A percentile compares a stretch with the other conserved stretches of the same genome.
phyloP scores from a whole-genome alignment of 2,113 vertebrate genomes.

The Trichomycterus rosablanca region DNA sequence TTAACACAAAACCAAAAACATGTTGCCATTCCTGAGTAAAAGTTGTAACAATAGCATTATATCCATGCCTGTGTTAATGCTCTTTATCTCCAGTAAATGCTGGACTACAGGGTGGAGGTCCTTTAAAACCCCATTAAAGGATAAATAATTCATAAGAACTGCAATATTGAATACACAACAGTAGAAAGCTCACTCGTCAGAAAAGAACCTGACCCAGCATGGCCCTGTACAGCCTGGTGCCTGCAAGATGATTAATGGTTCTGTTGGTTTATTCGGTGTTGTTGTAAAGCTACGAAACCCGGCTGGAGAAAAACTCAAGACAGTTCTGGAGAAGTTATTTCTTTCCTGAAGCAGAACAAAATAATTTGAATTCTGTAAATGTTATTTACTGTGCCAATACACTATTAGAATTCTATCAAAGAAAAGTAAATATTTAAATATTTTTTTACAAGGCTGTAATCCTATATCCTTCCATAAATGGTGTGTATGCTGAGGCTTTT shows the following conservation, averaged over 20 bases:
- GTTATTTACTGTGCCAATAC: too few species aligned
- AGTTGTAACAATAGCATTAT: neutral
- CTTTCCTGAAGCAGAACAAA: too few species aligned
- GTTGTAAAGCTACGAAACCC: too few species aligned
- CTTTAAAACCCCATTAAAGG: conserved; percentile 41
- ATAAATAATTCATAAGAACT: conserved; percentile 64
- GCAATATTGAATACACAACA: conserved; percentile 54
- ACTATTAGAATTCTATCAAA: too few species aligned
- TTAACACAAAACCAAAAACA: too few species aligned
- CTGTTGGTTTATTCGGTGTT: neutral
- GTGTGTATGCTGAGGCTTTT: too few species aligned
- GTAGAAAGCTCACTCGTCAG: conserved; percentile 44
- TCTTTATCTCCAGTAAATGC: neutral
- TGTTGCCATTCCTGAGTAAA: neutral
- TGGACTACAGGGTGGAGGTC: neutral
- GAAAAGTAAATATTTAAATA: too few species aligned
- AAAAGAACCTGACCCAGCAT: conserved; percentile 53
- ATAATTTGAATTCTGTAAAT: too few species aligned
- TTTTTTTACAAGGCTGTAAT: too few species aligned
- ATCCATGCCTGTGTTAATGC: neutral
- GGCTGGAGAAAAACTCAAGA: too few species aligned
- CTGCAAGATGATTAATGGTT: conserved; percentile 47
- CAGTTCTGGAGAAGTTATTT: too few species aligned
- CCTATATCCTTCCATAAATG: too few species aligned
- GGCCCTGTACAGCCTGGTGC: conserved; percentile 41